Percentiles rank a stretch among this genome's conserved stretches.
phyloP scores from a whole-genome alignment of 2,888 invertebrate species.

The Schizaphis graminum region DNA sequence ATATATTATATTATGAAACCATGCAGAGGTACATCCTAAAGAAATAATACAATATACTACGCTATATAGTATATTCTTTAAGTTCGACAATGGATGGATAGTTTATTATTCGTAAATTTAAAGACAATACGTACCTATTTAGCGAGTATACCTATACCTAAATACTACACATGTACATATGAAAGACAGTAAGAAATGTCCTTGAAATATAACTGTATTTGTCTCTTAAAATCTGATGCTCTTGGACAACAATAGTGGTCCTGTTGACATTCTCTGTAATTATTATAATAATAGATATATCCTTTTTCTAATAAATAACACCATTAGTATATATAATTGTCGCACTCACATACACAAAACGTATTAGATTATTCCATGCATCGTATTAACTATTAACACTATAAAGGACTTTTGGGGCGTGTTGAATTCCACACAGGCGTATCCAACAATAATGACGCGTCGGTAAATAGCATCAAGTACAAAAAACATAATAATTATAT shows the following conservation, averaged over 20 bases:
- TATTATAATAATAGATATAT: slow-evolving; percentile 53
- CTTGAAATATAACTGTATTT: neutral
- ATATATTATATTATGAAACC: neutral
- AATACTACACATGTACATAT: neutral
- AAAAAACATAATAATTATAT: slow-evolving; percentile 11
- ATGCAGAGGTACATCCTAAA: neutral
- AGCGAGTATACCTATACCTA: neutral
- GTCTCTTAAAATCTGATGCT: neutral
- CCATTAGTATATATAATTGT: slow-evolving; percentile 21
- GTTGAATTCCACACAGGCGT: slow-evolving; percentile 47
- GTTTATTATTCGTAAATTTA: neutral
- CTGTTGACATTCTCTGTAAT: slow-evolving; percentile 27
- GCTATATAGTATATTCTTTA: too few relatives aligned
- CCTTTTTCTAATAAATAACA: slow-evolving; percentile 35
- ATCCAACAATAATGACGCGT: slow-evolving; percentile 20
- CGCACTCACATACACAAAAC: neutral
- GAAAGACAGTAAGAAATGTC: neutral
- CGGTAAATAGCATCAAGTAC: neutral
- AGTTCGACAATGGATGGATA: neutral
- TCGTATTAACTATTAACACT: neutral
- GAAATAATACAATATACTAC: neutral
- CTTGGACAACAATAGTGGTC: slow-evolving; percentile 27
- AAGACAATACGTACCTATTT: neutral
- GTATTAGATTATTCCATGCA: neutral
- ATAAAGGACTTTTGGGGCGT: slow-evolving; percentile 43